These are phyloP conservation scores for Scelioninae gen. 1 DNA, from an alignment of 2,888 invertebrate genomes.

Conservation along the genomic window DNA sequence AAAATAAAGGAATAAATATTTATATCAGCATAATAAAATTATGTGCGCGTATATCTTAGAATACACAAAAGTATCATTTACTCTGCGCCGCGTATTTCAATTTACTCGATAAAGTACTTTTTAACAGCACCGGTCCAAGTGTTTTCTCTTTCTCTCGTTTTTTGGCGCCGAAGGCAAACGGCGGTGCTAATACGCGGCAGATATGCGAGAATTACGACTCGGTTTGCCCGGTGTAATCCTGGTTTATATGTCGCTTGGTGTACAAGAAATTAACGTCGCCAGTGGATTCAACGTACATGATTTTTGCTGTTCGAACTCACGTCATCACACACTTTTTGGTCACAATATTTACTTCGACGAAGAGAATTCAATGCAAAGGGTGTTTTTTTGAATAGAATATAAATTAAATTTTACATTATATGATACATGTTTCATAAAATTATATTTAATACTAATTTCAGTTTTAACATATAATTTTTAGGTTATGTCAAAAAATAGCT, in stretches of 20 bases:
- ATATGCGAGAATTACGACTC: constrained; percentile 70
- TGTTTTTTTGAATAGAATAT: too few species aligned
- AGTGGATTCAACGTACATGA: constrained; percentile 42
- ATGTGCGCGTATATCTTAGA: constrained; percentile 66
- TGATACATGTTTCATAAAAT: too few species aligned
- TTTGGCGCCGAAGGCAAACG: constrained; percentile 52
- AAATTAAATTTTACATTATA: too few species aligned
- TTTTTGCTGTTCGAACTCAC: constrained; percentile 38
- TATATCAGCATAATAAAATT: constrained; percentile 68
- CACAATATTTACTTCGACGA: constrained; percentile 1
- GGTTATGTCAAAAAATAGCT: too few species aligned
- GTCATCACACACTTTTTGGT: not conserved
- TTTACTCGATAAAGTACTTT: constrained; percentile 69
- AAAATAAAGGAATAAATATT: constrained; percentile 68
- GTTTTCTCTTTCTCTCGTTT: constrained; percentile 59
- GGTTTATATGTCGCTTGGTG: constrained; percentile 63
- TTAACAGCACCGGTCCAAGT: constrained; percentile 67
- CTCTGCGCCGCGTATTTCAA: constrained; percentile 63
- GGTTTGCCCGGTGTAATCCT: constrained; percentile 65
- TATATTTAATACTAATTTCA: too few species aligned
- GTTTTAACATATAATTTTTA: too few species aligned
- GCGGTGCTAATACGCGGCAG: constrained; percentile 68
- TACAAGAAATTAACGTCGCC: constrained; percentile 65
- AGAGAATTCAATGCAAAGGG: too few species aligned
- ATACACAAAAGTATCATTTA: constrained; percentile 70